Evolutionary conservation across 2,888 invertebrate genomes (phyloP).

Genomic region (Calameuta pallipes): DNA sequence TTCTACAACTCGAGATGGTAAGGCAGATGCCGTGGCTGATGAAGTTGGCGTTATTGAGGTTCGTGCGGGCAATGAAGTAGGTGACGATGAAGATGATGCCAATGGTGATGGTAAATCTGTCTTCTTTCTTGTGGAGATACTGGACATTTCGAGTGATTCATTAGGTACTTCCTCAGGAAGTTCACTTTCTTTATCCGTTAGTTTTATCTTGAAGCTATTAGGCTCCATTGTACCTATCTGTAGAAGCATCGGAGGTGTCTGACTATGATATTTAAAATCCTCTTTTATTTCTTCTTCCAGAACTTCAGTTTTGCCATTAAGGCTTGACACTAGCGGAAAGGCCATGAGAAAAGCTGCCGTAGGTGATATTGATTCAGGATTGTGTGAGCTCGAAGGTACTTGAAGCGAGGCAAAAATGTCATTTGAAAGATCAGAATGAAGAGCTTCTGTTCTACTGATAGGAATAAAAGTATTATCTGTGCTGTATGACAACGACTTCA

Average conservation of each 20-base stretch:
- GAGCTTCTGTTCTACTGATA: constrained; percentile 49
- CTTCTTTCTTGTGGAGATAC: background rate
- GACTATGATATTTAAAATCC: constrained; percentile 63
- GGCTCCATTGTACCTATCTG: constrained; percentile 63
- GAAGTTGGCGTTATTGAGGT: background rate
- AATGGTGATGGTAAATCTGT: background rate
- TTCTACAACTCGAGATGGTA: background rate
- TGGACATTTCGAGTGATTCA: background rate
- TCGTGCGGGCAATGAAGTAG: background rate
- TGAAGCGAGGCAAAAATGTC: constrained; percentile 73
- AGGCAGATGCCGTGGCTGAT: background rate
- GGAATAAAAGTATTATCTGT: constrained; percentile 60
- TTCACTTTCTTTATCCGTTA: constrained; percentile 21
- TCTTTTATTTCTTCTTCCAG: constrained; percentile 69
- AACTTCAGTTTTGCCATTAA: constrained; percentile 70
- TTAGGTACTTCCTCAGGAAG: background rate
- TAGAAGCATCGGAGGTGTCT: constrained; percentile 63
- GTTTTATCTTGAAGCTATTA: constrained; percentile 61
- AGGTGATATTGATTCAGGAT: constrained; percentile 76
- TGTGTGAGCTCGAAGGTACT: constrained; percentile 69
- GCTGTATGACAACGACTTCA: constrained; percentile 54
- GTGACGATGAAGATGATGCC: background rate
- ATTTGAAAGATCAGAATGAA: constrained; percentile 70
- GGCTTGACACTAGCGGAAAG: constrained; percentile 77
- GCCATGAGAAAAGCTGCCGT: constrained; percentile 83